These are phyloP conservation scores for Heterodera filipjevi DNA, from an alignment of 2,888 invertebrate species.

Conservation along the genomic window DNA sequence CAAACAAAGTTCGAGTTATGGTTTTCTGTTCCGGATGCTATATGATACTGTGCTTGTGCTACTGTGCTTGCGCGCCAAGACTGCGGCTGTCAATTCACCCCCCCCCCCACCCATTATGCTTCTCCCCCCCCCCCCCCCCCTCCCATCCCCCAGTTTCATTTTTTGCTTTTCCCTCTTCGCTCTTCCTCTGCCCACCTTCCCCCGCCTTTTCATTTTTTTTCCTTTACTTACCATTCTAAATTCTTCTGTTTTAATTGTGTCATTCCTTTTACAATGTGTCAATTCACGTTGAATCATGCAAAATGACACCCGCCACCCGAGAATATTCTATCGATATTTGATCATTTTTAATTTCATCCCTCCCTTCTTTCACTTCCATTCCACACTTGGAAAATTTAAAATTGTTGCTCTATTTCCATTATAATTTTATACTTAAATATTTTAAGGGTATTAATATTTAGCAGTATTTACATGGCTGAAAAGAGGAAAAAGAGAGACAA, in stretches of 20 bases:
- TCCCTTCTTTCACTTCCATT: background rate
- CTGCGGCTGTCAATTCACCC: no score
- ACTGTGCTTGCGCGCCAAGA: no score
- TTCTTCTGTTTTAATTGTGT: background rate
- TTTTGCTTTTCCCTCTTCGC: background rate
- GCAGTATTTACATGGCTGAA: slow-evolving; percentile 10
- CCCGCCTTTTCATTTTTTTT: background rate
- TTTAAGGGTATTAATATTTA: background rate
- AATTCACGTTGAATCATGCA: background rate
- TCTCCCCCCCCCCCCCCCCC: no score
- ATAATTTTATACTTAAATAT: background rate
- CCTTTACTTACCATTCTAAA: no score
- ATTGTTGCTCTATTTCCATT: background rate
- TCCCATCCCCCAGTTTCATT: no score
- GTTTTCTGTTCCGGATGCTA: no score
- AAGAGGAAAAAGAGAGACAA: slow-evolving; percentile 19
- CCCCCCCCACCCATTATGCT: no score
- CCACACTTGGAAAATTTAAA: background rate
- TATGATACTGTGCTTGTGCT: no score
- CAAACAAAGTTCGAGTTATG: no score
- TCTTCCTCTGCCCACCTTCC: background rate
- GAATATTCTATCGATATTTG: background rate
- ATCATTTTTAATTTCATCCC: background rate
- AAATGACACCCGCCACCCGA: background rate
- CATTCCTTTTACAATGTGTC: background rate